Base-by-base conservation (phyloP, 2,797 vertebrate species). In the Gephyroberyx darwinii region DNA sequence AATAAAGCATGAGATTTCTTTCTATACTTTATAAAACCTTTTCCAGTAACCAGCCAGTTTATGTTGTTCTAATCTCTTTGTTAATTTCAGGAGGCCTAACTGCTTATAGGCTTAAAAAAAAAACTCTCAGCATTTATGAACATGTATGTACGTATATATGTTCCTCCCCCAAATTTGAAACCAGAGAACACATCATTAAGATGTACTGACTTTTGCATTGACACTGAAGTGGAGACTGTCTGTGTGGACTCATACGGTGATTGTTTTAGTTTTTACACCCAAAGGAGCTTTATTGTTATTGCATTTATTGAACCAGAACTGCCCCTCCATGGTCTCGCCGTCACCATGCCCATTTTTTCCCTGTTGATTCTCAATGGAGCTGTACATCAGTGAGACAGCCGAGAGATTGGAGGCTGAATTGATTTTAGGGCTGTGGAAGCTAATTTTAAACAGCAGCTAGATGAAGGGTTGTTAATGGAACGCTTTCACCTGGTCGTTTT, bases 361-460 rank as follows among this genome's bases (percentile, higher is more conserved):
- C 35, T 6, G 30, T 26, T 53, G 1, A 45, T 52, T 57, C 58
- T 67, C 47, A 8, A 0, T 20, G n/a, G 64, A 74, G 33, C n/a
- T 6, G 3, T 59, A 64, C 26, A 37, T 71, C 45, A 43, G 39
- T 13, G 16, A 56, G 37, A 65, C 47, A 56, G 26, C 14, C 47
- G 10, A 26, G 14, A 61, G 47, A 31, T 52, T 0, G 14, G 51
- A 51, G 66, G 58, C 45, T 47, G 12, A 35, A 60, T 63, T 56
- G 47, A 51, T 63, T 70, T 70, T n/a, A 47, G 20, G 48, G 68
- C 14, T 19, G 16, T 41, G 51, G 56, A 77, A 53, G 14, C 16
- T 50, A 0, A 56, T 75, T 78, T 79, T 56, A 50, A 79, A 72
- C 57, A 47, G 65, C 61, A 43, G 5, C 47, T 37, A n/a, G 45